Base-by-base conservation (phyloP, 1,140 invertebrate genomes). In the Chironomus tepperi region DNA sequence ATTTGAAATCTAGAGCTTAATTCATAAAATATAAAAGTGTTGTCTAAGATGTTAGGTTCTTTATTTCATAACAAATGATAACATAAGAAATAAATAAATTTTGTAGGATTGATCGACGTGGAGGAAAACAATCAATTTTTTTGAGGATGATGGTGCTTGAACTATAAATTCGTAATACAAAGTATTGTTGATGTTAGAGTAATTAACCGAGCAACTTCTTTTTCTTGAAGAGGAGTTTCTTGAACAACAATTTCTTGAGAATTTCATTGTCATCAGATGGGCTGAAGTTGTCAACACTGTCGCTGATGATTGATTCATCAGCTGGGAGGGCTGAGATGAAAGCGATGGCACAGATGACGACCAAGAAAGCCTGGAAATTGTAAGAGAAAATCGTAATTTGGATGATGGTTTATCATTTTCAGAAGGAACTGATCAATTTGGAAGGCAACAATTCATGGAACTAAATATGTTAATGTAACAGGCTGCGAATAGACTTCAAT, bases 171-270 rank as follows among this genome's bases (percentile, higher is more conserved):
- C 1, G 24, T 34, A 2, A 34, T 34, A 34, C 24, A 34, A 34
- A 2, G 24, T 34, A 34, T 5, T 34, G 24, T 34, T 34, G 16
- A 7, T 67, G 12, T 67, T 18, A 21, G 1, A 19, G n/a, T 10
- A 19, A 21, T 70, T 70, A 70, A 19, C 65, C 65, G 65, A 70
- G 16, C 65, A 70, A 70, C 18, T 70, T 70, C 18, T 70, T 70
- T 7, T 70, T 70, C 65, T 70, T 70, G 65, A 70, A 9, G 16
- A 70, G 19, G 19, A 70, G 16, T 16, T 70, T 70, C 65, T 18
- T 18, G 65, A 70, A 0, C 65, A 70, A 19, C 19, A 18, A 18
- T 16, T 70, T 70, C 16, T 18, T 70, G 65, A 57, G 12, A 15
- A 57, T 57, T 15, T 70, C 19, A 6, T 10, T 70, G 1, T 70